Percentiles rank a stretch among this genome's conserved stretches.
Evolutionary conservation across 2,113 vertebrate genomes (phyloP).

Genomic region (Crotophaga sulcirostris): DNA sequence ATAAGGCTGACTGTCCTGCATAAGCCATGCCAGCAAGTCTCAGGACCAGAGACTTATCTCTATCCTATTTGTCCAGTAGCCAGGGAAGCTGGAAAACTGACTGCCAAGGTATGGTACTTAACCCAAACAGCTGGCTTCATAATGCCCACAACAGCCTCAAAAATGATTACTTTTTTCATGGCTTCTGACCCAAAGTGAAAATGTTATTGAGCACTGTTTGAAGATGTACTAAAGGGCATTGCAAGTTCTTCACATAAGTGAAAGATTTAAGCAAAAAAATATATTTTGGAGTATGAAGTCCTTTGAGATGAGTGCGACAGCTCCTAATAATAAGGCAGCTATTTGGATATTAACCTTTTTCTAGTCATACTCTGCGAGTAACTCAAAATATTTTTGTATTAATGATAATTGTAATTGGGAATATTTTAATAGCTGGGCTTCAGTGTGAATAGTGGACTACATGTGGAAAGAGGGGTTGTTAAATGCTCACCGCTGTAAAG

Average conservation of each 20-base stretch:
- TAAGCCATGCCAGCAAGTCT: not conserved
- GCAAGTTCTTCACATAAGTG: not conserved
- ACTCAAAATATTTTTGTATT: not conserved
- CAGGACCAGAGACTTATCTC: not conserved
- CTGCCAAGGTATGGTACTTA: not conserved
- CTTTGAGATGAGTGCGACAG: not conserved
- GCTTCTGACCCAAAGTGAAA: not conserved
- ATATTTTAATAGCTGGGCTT: not conserved
- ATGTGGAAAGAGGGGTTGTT: not conserved
- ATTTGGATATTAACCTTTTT: not conserved
- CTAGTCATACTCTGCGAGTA: not conserved
- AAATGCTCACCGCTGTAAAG: not conserved
- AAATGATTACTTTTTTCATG: not conserved
- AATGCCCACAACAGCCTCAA: not conserved
- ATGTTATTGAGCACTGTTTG: not conserved
- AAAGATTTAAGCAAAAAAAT: conserved; percentile 19
- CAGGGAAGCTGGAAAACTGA: not conserved
- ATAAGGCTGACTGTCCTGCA: not conserved
- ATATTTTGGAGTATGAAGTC: not conserved
- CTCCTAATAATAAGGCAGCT: not conserved
- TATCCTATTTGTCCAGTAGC: not conserved
- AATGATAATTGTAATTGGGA: not conserved
- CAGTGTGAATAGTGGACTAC: not conserved
- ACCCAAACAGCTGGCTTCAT: not conserved
- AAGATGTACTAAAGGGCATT: not conserved